Conservation (phyloP, 1,140 invertebrate species). For the Akabosia matsudoensis region DNA sequence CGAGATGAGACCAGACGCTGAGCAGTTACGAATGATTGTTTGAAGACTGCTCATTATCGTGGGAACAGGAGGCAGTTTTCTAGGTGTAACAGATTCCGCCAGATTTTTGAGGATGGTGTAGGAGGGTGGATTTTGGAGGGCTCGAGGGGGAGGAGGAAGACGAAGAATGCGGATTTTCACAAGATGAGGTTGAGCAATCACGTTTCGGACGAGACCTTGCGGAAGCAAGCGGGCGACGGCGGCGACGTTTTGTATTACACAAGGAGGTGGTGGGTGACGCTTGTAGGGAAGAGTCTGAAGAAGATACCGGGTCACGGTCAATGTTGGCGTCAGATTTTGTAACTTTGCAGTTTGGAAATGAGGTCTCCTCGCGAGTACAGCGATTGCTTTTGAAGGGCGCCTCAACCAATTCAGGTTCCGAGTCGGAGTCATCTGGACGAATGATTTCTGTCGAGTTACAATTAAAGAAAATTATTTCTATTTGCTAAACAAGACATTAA, state of each 20-base stretch:
- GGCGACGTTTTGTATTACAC: not conserved
- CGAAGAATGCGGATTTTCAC: too few relatives aligned
- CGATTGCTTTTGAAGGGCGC: not conserved
- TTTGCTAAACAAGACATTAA: too few relatives aligned
- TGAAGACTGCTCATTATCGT: not conserved
- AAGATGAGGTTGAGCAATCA: too few relatives aligned
- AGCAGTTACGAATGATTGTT: not conserved
- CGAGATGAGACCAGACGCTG: not conserved
- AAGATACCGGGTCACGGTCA: too few relatives aligned
- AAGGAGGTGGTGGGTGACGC: not conserved
- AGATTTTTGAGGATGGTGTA: too few relatives aligned
- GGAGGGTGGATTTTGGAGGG: too few relatives aligned
- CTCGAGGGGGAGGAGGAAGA: too few relatives aligned
- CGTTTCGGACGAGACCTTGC: too few relatives aligned
- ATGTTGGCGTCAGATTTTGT: too few relatives aligned
- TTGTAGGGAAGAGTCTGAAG: too few relatives aligned
- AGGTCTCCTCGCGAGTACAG: not conserved
- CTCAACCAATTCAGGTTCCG: not conserved
- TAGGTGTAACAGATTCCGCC: not conserved
- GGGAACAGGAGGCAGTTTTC: not conserved
- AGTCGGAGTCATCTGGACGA: not conserved
- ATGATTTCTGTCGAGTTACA: not conserved
- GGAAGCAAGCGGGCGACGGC: too few relatives aligned
- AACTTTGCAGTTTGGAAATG: not conserved
- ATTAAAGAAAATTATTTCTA: too few relatives aligned